Conservation (phyloP, 2,888 invertebrate species). For the Scaptomyza flava region DNA sequence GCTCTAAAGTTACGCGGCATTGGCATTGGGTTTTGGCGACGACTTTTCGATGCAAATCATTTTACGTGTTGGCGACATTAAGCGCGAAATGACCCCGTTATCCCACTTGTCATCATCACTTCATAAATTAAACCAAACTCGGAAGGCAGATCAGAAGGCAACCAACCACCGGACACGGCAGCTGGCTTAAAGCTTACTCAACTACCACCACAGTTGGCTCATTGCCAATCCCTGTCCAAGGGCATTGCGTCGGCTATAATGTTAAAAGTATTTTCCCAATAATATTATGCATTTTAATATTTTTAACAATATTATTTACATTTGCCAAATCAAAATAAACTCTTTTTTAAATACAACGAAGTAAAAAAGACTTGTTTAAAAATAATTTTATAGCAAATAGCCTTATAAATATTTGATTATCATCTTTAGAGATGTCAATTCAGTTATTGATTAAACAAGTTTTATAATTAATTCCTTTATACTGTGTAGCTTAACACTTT, state of each 20-base stretch:
- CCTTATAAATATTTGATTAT: conserved; percentile 8
- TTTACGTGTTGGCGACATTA: conserved; percentile 82
- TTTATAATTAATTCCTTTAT: conserved; percentile 7
- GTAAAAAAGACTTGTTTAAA: neutral
- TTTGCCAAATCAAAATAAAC: no score
- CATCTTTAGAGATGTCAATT: conserved; percentile 15
- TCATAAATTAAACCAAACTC: conserved; percentile 79
- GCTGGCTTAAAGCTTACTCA: conserved; percentile 25
- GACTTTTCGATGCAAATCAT: conserved; percentile 76
- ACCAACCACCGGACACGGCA: conserved; percentile 5
- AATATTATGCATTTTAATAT: no score
- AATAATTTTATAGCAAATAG: neutral
- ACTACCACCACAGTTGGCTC: conserved; percentile 33
- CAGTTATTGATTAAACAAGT: conserved; percentile 22
- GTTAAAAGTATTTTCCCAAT: no score
- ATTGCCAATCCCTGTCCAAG: conserved; percentile 29
- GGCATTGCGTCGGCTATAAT: no score
- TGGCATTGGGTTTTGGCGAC: conserved; percentile 55
- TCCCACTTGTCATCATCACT: conserved; percentile 82
- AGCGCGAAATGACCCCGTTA: conserved; percentile 82
- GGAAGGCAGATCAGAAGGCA: conserved; percentile 48
- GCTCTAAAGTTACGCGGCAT: conserved; percentile 73
- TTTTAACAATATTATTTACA: no score
- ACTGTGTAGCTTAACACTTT: neutral
- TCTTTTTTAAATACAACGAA: no score